phyloP scores from a whole-genome alignment of 2,113 vertebrate species.

The Eublepharis macularius region DNA sequence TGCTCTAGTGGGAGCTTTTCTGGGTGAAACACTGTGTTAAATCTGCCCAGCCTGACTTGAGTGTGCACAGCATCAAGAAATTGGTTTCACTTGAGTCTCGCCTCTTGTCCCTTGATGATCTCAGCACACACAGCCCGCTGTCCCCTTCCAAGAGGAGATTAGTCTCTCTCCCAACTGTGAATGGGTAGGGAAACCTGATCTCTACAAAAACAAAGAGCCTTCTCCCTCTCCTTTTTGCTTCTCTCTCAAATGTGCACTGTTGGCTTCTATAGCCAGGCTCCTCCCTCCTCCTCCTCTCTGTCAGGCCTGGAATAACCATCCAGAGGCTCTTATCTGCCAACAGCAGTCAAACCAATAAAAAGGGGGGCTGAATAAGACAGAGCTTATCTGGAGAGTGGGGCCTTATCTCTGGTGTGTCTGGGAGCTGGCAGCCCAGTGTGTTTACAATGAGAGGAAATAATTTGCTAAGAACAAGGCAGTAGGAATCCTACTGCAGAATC shows the following conservation, averaged over 20 bases:
- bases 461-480: constrained; percentile 18
- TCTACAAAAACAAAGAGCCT: constrained; percentile 18
- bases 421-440: constrained; percentile 8
- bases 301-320: neutral
- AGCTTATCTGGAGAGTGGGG: constrained; percentile 22
- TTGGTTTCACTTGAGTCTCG: neutral
- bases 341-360: constrained; percentile 30
- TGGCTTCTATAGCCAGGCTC: neutral
- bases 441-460: constrained; percentile 19
- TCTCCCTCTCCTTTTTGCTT: neutral
- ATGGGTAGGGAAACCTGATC: constrained; percentile 25
- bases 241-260: neutral
- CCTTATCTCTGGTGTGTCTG: constrained; percentile 16
- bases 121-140: neutral
- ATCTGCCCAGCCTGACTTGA: neutral
- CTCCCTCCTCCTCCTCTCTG: neutral
- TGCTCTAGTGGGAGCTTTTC: neutral
- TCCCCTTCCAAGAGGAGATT: neutral
- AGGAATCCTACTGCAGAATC: constrained; percentile 8
- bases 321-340: constrained; percentile 20
- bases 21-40: neutral
- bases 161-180: neutral
- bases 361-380: constrained; percentile 24
- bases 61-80: neutral
- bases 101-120: neutral